phyloP scores from a whole-genome alignment of 1,140 invertebrate species.

The Ridgeia piscesae region DNA sequence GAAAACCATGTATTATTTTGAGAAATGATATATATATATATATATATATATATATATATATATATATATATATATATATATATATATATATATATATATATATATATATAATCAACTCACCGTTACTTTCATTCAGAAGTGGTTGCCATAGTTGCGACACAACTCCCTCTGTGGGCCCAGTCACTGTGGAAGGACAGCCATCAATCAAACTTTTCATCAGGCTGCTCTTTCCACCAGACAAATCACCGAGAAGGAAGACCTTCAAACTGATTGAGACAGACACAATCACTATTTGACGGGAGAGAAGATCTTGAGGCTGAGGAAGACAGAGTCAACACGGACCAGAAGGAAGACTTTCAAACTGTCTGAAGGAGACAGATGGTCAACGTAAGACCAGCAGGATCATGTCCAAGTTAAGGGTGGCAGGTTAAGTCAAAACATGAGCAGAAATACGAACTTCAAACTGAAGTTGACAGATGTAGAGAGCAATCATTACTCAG shows the following conservation, averaged over 20 bases:
- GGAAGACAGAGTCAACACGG: not conserved
- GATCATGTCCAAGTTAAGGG: not conserved
- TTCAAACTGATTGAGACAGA: not conserved
- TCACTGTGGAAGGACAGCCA: not conserved
- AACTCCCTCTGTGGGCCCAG: conserved; percentile 2
- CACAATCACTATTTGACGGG: not conserved
- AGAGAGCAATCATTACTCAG: not conserved
- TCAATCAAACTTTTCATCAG: conserved; percentile 10
- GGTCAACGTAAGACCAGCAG: not conserved
- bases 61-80: no score
- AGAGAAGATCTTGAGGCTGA: not conserved
- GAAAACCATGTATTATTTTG: no score
- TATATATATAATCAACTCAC: not conserved
- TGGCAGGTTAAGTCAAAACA: not conserved
- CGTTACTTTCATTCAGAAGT: not conserved
- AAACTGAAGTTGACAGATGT: not conserved
- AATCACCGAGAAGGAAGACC: conserved; percentile 6
- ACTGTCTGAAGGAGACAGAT: no score
- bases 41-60: no score
- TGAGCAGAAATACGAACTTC: not conserved
- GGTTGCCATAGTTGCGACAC: not conserved
- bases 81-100: no score
- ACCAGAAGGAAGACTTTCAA: not conserved
- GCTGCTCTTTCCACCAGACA: conserved; percentile 11
- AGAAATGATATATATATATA: no score